These are phyloP conservation scores for Andrena cerasifolii DNA, from an alignment of 1,140 invertebrate species.

Conservation along the genomic window DNA sequence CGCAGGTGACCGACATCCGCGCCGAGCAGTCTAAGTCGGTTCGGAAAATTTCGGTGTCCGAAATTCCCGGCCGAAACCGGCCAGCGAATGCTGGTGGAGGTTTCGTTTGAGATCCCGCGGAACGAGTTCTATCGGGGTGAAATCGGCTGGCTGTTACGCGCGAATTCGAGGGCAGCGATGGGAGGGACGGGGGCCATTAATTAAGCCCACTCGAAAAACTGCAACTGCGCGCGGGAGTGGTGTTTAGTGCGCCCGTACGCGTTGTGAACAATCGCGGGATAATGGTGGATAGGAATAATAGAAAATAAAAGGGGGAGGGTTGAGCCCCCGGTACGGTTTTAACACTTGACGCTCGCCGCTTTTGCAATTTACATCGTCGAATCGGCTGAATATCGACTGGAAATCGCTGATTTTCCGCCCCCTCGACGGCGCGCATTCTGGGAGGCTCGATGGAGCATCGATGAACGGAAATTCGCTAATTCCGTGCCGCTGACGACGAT, in stretches of 20 bases:
- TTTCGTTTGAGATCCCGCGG: not conserved
- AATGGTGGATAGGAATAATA: not conserved
- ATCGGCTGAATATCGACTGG: not conserved
- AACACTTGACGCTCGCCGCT: not conserved
- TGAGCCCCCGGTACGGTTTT: not conserved
- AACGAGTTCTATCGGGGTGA: not conserved
- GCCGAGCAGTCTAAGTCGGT: too few relatives aligned
- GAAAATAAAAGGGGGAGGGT: conserved; percentile 8
- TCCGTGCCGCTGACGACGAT: not conserved
- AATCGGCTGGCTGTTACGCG: not conserved
- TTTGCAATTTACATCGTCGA: conserved; percentile 8
- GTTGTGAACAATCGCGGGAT: not conserved
- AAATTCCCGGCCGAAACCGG: too few relatives aligned
- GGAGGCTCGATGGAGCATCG: not conserved
- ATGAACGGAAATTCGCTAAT: conserved; percentile 13
- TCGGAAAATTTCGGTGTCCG: too few relatives aligned
- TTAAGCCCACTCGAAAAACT: conserved; percentile 47
- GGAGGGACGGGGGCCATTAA: conserved; percentile 28
- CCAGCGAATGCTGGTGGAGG: too few relatives aligned
- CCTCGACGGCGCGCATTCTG: not conserved
- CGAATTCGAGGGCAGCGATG: not conserved
- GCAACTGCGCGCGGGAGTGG: conserved; percentile 15
- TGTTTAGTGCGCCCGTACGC: not conserved
- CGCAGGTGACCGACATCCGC: too few relatives aligned
- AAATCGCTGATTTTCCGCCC: conserved; percentile 8